Evolutionary conservation across 2,888 invertebrate genomes (phyloP), one percentile per base, ranked within the genome.

Genomic region (Octonoba sinensis): DNA sequence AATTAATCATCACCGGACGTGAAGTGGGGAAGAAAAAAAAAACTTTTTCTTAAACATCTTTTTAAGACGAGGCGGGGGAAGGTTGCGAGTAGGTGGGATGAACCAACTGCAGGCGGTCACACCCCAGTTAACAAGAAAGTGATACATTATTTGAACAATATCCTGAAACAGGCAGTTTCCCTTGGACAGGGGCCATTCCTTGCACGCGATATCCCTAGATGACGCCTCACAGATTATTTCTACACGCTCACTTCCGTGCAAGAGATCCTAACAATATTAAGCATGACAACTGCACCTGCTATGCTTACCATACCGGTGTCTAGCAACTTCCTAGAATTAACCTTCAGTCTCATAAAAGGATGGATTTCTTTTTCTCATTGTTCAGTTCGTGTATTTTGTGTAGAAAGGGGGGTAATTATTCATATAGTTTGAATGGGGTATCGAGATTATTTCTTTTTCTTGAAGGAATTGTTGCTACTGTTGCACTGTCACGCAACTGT

Each of bases 101-200:
- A 22, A 44, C 67, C 64, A 66, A 66, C 57, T 72, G 73, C 47
- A n/a, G 79, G 36, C 59, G 59, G 66, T 59, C 60, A 62, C 70
- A 79, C 57, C 22, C 54, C 74, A 20, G 64, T 75, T 64, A 66
- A 82, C 71, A 72, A 78, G 70, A 76, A 76, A 76, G 54, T 76
- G 76, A 76, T 76, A 76, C 76, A 76, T 76, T 76, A 70, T 76
- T 70, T 69, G 62, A 69, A 47, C 69, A 64, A 62, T 76, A 76
- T 60, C 69, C 36, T 22, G 66, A 57, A 75, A 60, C 59, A 36
- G 16, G 36, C 36, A 36, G 36, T 36, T 36, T 36, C 11, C 36
- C 36, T 36, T 36, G 15, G 57, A 49, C 46, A 65, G 20, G 46
- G 16, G 49, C 47, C 56, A 8, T 54, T 20, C 27, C 62, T 15